A percentile compares a stretch with the other conserved stretches of the same genome.
Conservation (phyloP, 30 jellyfish, hydroid and myxozoan species). For the Aurelia sp. region DNA sequence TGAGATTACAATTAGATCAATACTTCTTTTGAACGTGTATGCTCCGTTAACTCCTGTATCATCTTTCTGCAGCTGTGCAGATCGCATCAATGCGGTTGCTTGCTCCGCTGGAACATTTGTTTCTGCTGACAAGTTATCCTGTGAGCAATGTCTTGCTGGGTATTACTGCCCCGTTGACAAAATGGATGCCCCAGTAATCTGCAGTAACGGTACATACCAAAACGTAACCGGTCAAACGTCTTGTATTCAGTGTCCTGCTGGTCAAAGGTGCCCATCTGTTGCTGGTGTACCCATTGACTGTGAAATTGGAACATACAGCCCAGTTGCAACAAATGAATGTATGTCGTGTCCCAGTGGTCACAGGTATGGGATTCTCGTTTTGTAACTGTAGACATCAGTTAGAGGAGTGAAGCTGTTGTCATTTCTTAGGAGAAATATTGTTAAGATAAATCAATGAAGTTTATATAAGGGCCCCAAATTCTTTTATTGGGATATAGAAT, state of each 20-base stretch:
- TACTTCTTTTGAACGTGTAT: too few relatives aligned
- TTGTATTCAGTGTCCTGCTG: constrained; percentile 66
- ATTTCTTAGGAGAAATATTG: too few relatives aligned
- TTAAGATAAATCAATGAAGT: too few relatives aligned
- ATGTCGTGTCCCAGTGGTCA: constrained; percentile 45
- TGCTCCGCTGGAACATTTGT: constrained; percentile 56
- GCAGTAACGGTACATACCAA: constrained; percentile 66
- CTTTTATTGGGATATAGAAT: too few relatives aligned
- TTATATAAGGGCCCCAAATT: too few relatives aligned
- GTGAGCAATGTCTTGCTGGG: constrained; percentile 85
- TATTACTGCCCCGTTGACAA: constrained; percentile 54
- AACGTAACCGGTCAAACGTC: constrained; percentile 57
- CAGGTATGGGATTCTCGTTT: constrained; percentile 7
- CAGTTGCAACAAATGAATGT: constrained; percentile 64
- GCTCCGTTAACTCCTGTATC: neutral
- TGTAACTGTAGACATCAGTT: too few relatives aligned
- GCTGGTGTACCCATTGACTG: constrained; percentile 71
- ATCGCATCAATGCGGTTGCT: constrained; percentile 10
- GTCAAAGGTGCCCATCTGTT: constrained; percentile 42
- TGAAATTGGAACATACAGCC: constrained; percentile 70
- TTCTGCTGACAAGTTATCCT: constrained; percentile 44
- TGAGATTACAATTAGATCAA: too few relatives aligned
- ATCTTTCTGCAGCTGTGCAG: constrained; percentile 17
- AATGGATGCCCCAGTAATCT: constrained; percentile 38
- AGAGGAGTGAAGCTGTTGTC: too few relatives aligned